Evolutionary conservation across 2,888 invertebrate genomes (phyloP).

Genomic region (Tinea semifulvella): DNA sequence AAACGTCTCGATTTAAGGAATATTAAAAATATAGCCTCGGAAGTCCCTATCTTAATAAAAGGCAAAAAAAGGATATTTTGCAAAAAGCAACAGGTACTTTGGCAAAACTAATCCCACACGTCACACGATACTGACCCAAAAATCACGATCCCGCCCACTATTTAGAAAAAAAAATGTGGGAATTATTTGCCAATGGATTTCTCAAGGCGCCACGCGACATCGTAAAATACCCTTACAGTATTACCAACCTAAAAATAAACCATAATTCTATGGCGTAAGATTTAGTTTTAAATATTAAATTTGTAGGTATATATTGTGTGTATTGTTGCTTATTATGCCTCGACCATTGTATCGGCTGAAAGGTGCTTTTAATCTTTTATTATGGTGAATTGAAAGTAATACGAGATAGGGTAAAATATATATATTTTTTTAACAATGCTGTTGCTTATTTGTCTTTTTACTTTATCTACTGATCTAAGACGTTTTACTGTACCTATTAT

Average conservation of each 20-base stretch:
- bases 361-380: constrained; percentile 1
- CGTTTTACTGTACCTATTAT: too few species aligned
- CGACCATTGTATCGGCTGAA: background rate
- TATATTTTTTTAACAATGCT: too few species aligned
- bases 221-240: background rate
- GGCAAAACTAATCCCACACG: background rate
- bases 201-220: constrained; percentile 12
- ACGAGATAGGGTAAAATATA: too few species aligned
- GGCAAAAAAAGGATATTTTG: background rate
- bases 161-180: constrained; percentile 11
- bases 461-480: too few species aligned
- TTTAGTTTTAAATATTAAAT: background rate
- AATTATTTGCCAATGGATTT: constrained; percentile 10
- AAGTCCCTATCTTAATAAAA: background rate
- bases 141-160: constrained; percentile 3
- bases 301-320: background rate
- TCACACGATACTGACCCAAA: background rate
- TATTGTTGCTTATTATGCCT: background rate
- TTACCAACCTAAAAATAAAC: background rate
- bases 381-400: constrained; percentile 3
- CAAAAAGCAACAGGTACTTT: background rate
- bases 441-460: too few species aligned
- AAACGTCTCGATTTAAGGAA: too few species aligned
- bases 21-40: too few species aligned
- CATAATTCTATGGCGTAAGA: background rate